Percentiles rank a stretch among this genome's conserved stretches.
phyloP scores from a whole-genome alignment of 2,888 invertebrate genomes.

The Drosophila barbarae region DNA sequence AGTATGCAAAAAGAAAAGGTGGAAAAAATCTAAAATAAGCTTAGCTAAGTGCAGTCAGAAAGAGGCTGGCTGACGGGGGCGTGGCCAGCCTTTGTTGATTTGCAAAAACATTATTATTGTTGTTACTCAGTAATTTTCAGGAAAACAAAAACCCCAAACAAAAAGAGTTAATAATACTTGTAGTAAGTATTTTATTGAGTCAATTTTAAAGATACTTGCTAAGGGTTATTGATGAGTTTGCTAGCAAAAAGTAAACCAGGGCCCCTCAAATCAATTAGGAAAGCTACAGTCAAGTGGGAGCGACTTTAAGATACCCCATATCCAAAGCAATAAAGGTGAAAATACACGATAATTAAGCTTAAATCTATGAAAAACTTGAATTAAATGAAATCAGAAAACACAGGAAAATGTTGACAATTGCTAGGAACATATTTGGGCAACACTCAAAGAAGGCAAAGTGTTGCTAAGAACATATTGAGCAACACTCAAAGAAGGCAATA shows the following conservation, averaged over 20 bases:
- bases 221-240: neutral
- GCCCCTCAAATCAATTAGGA: neutral
- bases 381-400: neutral
- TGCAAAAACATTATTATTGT: slow-evolving; percentile 34
- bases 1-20: neutral
- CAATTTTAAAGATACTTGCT: neutral
- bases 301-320: neutral
- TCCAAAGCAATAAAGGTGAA: too few species aligned
- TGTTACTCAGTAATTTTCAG: neutral
- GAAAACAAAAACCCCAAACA: neutral
- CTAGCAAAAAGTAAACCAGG: slow-evolving; percentile 1
- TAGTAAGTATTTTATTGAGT: neutral
- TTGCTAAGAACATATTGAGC: neutral
- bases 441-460: neutral
- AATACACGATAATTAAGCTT: too few species aligned
- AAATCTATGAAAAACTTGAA: neutral
- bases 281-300: neutral
- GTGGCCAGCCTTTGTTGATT: slow-evolving; percentile 45
- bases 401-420: neutral
- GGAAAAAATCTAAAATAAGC: slow-evolving; percentile 9
- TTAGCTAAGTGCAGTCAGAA: slow-evolving; percentile 11
- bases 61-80: slow-evolving; percentile 9
- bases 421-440: neutral
- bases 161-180: neutral
- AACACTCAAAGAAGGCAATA: neutral